Conservation (phyloP, 1,140 invertebrate genomes). For the Helicoverpa zea region DNA sequence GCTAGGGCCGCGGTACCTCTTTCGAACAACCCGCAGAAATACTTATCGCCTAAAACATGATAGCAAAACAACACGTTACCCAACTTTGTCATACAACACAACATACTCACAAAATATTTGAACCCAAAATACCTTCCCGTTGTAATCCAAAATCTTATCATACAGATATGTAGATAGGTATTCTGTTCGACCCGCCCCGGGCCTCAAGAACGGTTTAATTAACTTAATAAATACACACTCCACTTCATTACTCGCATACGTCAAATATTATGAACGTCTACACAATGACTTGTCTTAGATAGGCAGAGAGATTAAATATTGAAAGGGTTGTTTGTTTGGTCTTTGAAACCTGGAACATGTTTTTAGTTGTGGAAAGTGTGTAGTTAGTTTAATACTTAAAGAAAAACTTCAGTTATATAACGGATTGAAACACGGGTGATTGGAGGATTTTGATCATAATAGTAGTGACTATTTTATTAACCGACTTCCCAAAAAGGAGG, state of each 20-base stretch:
- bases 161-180: constrained; percentile 5
- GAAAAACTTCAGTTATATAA: too few relatives aligned
- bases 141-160: constrained; percentile 47
- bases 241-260: constrained; percentile 84
- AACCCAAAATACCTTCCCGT: constrained; percentile 8
- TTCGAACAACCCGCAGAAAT: too few relatives aligned
- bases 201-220: constrained; percentile 81
- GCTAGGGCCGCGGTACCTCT: too few relatives aligned
- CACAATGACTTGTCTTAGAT: constrained; percentile 31
- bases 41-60: too few relatives aligned
- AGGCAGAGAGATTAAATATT: neutral
- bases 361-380: too few relatives aligned
- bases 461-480: too few relatives aligned
- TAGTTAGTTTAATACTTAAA: too few relatives aligned
- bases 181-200: constrained; percentile 30
- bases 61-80: too few relatives aligned
- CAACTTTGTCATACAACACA: neutral
- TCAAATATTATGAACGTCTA: constrained; percentile 78
- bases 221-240: constrained; percentile 85
- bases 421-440: too few relatives aligned
- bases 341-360: neutral
- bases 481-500: too few relatives aligned
- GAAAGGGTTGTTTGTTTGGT: constrained; percentile 3
- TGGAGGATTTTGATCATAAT: too few relatives aligned
- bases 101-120: neutral